Evolutionary conservation across 2,797 vertebrate genomes (phyloP).

Genomic region (Lepilemur septentrionalis): DNA sequence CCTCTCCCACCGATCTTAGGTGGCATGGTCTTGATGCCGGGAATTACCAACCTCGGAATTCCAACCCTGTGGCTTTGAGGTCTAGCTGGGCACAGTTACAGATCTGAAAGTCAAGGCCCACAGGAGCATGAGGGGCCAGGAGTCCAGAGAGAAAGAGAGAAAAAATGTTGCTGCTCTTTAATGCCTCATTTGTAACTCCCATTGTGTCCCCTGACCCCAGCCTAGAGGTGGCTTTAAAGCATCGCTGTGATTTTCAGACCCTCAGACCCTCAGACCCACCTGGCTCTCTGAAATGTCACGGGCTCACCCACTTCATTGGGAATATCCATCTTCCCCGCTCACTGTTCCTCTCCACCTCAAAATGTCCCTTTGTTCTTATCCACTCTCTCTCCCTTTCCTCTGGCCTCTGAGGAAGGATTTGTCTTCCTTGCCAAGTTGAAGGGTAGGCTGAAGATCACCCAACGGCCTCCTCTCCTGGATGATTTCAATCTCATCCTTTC

Average conservation of each 20-base stretch:
- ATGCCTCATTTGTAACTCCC: neutral
- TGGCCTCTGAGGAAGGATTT: neutral
- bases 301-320: neutral
- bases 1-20: neutral
- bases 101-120: neutral
- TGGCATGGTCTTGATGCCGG: neutral
- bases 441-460: neutral
- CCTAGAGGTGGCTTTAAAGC: neutral
- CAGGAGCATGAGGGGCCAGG: too few species aligned
- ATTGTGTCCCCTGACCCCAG: too few species aligned
- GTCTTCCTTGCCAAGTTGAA: neutral
- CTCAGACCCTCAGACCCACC: neutral
- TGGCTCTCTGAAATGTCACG: neutral
- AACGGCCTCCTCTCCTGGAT: neutral
- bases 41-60: neutral
- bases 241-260: neutral
- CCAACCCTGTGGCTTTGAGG: neutral
- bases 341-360: too few species aligned
- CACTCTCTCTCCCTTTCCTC: neutral
- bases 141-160: neutral
- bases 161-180: neutral
- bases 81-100: neutral
- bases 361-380: neutral
- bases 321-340: neutral
- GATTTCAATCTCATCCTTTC: neutral